Base-by-base conservation (phyloP, 2,113 vertebrate species). In the Chlamydotis undulata region DNA sequence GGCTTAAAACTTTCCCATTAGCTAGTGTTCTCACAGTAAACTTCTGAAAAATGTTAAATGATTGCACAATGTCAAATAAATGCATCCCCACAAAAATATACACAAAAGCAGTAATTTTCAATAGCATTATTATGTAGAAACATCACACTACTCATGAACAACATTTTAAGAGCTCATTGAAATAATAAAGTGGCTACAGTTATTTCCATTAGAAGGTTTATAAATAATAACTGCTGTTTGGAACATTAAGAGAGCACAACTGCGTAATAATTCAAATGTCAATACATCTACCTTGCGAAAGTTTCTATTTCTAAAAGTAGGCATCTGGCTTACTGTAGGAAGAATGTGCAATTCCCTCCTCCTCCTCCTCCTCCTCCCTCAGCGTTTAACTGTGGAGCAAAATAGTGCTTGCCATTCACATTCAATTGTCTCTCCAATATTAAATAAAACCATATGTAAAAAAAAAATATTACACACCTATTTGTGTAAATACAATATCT, bases 161-260 rank as follows among this genome's bases (percentile, higher is more conserved):
- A 82, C 71, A 90, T 89, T 96, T 96, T 95, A 97, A 96, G 95
- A 95, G 83, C 95, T 95, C 91, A 76, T 88, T 95, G 93, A 95
- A 97, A 96, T 96, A 97, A 97, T 94, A 87, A 95, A 97, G 94
- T 93, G 95, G 88, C 88, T 95, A 57, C 71, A 86, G 86, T 93
- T 83, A 83, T 77, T 95, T 96, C 90, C 77, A 97, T 96, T 97
- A 94, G 78, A 76, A 93, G 83, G 68, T 82, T 94, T 94, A 95
- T 94, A 97, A 96, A 96, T 93, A 92, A 87, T 91, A 93, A 83
- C 84, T 96, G 45, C 53, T 93, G 45, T 90, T 96, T 63, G 70
- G 63, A 83, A 82, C 68, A 83, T 85, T 91, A 81, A 83, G 74
- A 91, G 39, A 89, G 73, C 41, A 56, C n/a, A 81, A 83, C 45